Base-by-base conservation (phyloP, 1,140 invertebrate species). In the Pseudobourletiella spinata region DNA sequence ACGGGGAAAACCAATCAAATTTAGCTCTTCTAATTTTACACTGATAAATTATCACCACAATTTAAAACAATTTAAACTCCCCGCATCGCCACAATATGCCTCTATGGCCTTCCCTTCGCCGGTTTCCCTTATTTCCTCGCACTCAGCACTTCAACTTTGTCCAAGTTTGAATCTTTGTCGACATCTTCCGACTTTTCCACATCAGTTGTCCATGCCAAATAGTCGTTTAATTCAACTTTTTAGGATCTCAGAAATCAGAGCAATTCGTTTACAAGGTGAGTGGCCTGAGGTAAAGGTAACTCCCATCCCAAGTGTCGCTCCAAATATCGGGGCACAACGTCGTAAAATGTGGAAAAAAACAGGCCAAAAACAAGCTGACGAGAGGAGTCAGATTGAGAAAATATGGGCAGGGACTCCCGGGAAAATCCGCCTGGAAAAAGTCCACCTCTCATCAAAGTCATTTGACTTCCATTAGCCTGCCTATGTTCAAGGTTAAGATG, bases 11-110 rank as follows among this genome's bases (percentile, higher is more conserved):
- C 6, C 43, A 46, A 46, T 46, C 43, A 8, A 46, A 46, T 46
- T 46, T 46, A n/a, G 43, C n/a, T n/a, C n/a, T n/a, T 22, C 6
- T 20, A 46, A 46, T 46, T 46, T 46, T 46, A 46, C 43, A 46
- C 43, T 11, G 43, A 46, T 46, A 46, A 46, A 46, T 46, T 46
- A 46, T 46, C 43, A 18, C 43, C 24, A 46, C 43, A 46, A 46
- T 46, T 46, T 46, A 46, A n/a, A 39, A 11, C 11, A n/a, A 39
- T n/a, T 39, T 11, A n/a, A 39, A n/a, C n/a, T 11, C 11, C 11
- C 11, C 35, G 35, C 11, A n/a, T n/a, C n/a, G 11, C 11, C 11
- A n/a, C 11, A 39, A n/a, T 39, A n/a, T 39, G 35, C n/a, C 11
- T 39, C 11, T 39, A 39, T 11, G 11, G n/a, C n/a, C 11, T 11